These are phyloP conservation scores for Antitype chi DNA, from an alignment of 2,888 invertebrate species.

Conservation along the genomic window DNA sequence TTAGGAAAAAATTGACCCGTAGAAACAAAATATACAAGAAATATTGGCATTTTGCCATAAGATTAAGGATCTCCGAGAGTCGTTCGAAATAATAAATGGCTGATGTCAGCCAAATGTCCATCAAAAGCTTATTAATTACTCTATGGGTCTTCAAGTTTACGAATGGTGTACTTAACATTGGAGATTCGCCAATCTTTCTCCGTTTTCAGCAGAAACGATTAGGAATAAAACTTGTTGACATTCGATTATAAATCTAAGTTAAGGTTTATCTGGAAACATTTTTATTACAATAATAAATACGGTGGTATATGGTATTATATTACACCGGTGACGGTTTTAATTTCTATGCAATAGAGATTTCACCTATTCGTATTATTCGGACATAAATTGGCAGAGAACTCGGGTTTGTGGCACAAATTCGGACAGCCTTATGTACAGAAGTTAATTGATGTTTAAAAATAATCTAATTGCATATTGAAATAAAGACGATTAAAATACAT, in stretches of 20 bases:
- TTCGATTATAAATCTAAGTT: slow-evolving; percentile 4
- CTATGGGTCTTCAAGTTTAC: slow-evolving; percentile 4
- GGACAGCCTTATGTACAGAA: background rate
- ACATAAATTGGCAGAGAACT: background rate
- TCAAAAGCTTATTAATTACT: slow-evolving; percentile 27
- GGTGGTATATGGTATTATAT: background rate
- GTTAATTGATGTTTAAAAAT: background rate
- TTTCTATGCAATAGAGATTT: background rate
- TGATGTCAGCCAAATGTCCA: background rate
- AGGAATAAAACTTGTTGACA: background rate
- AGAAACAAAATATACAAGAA: background rate
- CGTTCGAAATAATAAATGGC: slow-evolving; percentile 12
- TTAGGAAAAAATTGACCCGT: slow-evolving; percentile 8
- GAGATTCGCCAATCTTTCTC: slow-evolving; percentile 29
- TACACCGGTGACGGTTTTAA: background rate
- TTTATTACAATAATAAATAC: slow-evolving; percentile 12
- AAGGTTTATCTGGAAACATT: background rate
- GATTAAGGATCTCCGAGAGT: background rate
- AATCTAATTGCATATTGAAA: background rate
- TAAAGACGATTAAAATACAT: too few relatives aligned
- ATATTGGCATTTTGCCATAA: background rate
- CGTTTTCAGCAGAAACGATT: slow-evolving; percentile 22
- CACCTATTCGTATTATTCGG: background rate
- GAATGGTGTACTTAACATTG: slow-evolving; percentile 32
- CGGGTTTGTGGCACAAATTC: background rate